Evolutionary conservation across 2,888 invertebrate species (phyloP).

Genomic region (Plebejus melissa): DNA sequence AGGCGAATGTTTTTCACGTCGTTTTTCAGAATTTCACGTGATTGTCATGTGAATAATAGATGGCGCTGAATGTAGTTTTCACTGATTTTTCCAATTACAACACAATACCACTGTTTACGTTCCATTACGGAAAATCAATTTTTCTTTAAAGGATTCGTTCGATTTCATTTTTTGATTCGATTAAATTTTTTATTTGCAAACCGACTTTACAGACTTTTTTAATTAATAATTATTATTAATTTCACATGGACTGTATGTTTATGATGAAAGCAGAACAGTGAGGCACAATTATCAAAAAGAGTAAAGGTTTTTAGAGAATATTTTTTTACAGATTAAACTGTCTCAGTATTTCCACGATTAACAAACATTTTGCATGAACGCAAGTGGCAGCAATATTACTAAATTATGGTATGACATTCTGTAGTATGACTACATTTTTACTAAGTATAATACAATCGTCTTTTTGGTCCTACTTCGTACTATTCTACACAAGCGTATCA

Average conservation of each 20-base stretch:
- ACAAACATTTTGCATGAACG: too few relatives aligned
- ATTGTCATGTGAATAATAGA: conserved; percentile 74
- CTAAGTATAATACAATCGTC: background rate
- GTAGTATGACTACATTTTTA: too few relatives aligned
- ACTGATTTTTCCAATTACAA: conserved; percentile 72
- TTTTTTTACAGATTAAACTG: too few relatives aligned
- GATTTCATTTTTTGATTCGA: conserved; percentile 3
- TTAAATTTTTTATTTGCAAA: background rate
- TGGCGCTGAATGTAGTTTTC: conserved; percentile 56
- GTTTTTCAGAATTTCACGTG: conserved; percentile 71
- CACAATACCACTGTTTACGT: conserved; percentile 57
- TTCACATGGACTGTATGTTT: too few relatives aligned
- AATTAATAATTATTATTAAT: too few relatives aligned
- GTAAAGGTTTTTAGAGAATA: too few relatives aligned
- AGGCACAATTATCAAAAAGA: too few relatives aligned
- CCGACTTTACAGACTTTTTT: too few relatives aligned
- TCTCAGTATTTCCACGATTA: too few relatives aligned
- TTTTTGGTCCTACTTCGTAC: background rate
- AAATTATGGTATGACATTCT: too few relatives aligned
- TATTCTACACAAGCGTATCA: background rate
- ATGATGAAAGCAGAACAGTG: too few relatives aligned
- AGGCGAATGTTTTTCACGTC: conserved; percentile 62
- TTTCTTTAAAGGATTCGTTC: conserved; percentile 4
- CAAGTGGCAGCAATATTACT: too few relatives aligned
- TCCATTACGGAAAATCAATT: conserved; percentile 40